These are phyloP conservation scores for Pollenia labialis DNA, from an alignment of 2,888 invertebrate species.

Conservation along the genomic window DNA sequence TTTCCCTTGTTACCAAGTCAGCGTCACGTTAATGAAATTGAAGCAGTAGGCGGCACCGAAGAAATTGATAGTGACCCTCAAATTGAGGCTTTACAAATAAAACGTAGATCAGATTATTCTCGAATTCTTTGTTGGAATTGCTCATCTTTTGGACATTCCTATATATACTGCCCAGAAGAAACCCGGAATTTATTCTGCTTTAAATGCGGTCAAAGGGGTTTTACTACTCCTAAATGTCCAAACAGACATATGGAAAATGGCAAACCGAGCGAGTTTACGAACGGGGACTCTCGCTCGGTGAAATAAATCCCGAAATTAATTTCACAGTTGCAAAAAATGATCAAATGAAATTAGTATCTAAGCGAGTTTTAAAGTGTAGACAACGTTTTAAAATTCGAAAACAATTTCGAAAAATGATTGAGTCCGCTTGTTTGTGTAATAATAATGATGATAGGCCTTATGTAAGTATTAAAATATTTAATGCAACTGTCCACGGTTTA, in stretches of 20 bases:
- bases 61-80: slow-evolving; percentile 13
- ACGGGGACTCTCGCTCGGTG: slow-evolving; percentile 34
- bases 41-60: background rate
- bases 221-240: slow-evolving; percentile 28
- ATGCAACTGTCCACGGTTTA: slow-evolving; percentile 2
- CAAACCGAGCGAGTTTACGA: slow-evolving; percentile 37
- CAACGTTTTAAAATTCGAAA: slow-evolving; percentile 8
- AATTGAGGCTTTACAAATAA: slow-evolving; percentile 19
- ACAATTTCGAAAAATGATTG: slow-evolving; percentile 16
- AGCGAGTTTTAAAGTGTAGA: slow-evolving; percentile 34
- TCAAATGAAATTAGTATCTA: background rate
- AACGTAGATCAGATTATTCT: background rate
- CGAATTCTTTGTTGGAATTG: slow-evolving; percentile 32
- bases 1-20: background rate
- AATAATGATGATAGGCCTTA: slow-evolving; percentile 41
- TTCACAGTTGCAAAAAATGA: background rate
- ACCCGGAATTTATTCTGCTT: slow-evolving; percentile 35
- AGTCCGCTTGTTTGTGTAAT: background rate
- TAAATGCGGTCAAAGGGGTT: slow-evolving; percentile 46
- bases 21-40: background rate
- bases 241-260: slow-evolving; percentile 36
- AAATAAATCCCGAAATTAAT: slow-evolving; percentile 17
- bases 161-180: slow-evolving; percentile 49
- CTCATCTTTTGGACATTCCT: slow-evolving; percentile 47
- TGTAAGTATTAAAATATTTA: slow-evolving; percentile 11